Percentiles rank a stretch among this genome's conserved stretches.
Evolutionary conservation across 2,797 vertebrate genomes (phyloP).

Genomic region (Mormyrops boulengeri): DNA sequence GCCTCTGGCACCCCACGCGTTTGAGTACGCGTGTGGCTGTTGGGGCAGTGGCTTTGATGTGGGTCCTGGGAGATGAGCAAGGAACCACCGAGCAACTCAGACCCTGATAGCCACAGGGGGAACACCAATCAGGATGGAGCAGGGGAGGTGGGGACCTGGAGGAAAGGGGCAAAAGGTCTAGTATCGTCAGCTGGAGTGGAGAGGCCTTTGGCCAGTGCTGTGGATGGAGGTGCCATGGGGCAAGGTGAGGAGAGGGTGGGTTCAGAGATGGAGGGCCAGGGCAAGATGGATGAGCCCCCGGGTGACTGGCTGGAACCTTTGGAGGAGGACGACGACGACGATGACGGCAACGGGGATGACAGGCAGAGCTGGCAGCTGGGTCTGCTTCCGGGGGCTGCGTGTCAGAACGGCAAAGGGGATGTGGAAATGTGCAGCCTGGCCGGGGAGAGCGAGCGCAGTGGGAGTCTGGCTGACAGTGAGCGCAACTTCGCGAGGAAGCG

Average conservation of each 20-base stretch:
- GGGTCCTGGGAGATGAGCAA: slow-evolving; percentile 13
- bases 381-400: not conserved
- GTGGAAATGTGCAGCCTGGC: slow-evolving; percentile 12
- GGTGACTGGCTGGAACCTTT: slow-evolving; percentile 43
- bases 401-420: not conserved
- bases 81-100: not conserved
- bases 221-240: not conserved
- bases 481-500: not conserved
- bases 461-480: slow-evolving; percentile 14
- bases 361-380: slow-evolving; percentile 20
- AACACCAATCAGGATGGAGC: not conserved
- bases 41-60: not conserved
- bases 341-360: slow-evolving; percentile 22
- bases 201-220: not conserved
- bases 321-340: slow-evolving; percentile 34
- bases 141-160: not conserved
- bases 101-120: not conserved
- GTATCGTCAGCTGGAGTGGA: not conserved
- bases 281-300: slow-evolving; percentile 15
- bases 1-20: not conserved
- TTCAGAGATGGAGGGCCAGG: not conserved
- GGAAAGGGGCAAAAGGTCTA: not conserved
- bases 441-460: slow-evolving; percentile 13
- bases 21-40: not conserved
- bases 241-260: not conserved